Evolutionary conservation across 2,797 vertebrate species (phyloP).

Genomic region (Bradypodion ventrale): DNA sequence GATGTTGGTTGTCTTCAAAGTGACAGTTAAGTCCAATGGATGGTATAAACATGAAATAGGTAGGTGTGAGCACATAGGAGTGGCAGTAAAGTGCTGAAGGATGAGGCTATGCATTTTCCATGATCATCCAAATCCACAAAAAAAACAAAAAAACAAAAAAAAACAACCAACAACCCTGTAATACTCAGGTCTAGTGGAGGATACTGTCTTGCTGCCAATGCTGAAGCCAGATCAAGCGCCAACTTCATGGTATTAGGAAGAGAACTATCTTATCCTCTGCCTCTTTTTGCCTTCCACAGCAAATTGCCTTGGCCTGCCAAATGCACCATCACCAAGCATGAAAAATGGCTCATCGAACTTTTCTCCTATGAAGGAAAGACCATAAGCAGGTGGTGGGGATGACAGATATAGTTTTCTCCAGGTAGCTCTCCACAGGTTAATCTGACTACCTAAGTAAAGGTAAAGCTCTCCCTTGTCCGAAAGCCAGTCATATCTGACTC

Average conservation of each 20-base stretch:
- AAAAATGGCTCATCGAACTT: background rate
- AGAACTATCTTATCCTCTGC: background rate
- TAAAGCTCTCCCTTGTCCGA: too few species aligned
- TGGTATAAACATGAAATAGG: too few species aligned
- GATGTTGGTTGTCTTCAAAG: too few species aligned
- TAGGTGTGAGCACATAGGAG: too few species aligned
- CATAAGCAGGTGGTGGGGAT: background rate
- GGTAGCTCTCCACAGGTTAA: background rate
- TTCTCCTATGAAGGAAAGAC: background rate
- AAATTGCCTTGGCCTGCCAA: background rate
- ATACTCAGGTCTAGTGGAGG: background rate
- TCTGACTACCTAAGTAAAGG: background rate
- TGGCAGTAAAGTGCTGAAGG: too few species aligned
- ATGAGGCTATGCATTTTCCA: too few species aligned
- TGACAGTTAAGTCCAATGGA: too few species aligned
- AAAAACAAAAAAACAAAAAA: too few species aligned
- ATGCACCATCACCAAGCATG: background rate
- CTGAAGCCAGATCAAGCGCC: background rate
- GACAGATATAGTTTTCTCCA: background rate
- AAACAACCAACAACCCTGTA: too few species aligned
- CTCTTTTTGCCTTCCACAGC: background rate
- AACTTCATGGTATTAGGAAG: background rate
- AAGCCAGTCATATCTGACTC: too few species aligned
- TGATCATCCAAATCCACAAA: too few species aligned
- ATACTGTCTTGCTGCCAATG: background rate